Evolutionary conservation across 2,113 vertebrate species (phyloP).

Genomic region (Crotalus helleri): DNA sequence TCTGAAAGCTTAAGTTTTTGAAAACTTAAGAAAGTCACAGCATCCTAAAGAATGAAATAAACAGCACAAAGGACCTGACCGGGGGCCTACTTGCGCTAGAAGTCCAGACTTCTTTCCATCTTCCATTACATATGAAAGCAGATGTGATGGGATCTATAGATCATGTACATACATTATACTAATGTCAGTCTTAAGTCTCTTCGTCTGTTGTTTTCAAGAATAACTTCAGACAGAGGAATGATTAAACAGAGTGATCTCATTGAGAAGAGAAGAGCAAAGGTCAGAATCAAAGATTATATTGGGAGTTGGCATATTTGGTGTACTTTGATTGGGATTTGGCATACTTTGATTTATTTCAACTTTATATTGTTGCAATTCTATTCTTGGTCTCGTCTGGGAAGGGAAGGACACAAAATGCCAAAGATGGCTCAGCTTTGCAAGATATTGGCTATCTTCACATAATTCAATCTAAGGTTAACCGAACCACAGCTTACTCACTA

Average conservation of each 20-base stretch:
- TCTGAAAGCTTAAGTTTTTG: not conserved
- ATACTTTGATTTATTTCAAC: not conserved
- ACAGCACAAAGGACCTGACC: not conserved
- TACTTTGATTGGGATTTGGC: not conserved
- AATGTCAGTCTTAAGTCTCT: not conserved
- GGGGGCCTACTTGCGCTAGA: not conserved
- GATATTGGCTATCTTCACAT: not conserved
- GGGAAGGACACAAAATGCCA: not conserved
- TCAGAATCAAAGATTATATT: not conserved
- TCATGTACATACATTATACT: not conserved
- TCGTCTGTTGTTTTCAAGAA: not conserved
- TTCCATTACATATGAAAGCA: not conserved
- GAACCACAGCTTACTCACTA: not conserved
- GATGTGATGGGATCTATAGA: not conserved
- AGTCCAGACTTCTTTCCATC: not conserved
- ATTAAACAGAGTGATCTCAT: not conserved
- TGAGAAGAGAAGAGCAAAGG: not conserved
- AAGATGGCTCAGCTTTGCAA: not conserved
- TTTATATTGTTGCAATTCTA: not conserved
- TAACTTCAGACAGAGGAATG: not conserved
- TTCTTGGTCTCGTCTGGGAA: not conserved
- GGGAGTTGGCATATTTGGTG: not conserved
- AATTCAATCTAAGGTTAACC: not conserved
- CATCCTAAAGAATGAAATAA: not conserved
- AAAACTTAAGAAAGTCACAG: not conserved